Evolutionary conservation across 2,888 invertebrate species (phyloP), one percentile per base, ranked within the genome.

Genomic region (Leucozona laternaria): DNA sequence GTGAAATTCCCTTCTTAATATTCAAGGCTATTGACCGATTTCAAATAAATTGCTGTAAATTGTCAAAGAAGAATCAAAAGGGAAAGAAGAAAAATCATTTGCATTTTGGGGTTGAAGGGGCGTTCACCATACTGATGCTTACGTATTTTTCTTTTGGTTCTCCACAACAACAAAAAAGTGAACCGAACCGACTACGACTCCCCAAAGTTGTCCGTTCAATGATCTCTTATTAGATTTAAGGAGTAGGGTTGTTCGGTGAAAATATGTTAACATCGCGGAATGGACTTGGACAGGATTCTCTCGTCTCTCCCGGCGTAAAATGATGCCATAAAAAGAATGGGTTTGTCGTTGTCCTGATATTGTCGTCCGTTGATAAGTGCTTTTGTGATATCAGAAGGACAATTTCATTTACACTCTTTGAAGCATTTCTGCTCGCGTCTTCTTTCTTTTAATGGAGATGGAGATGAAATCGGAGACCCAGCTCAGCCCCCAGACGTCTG

Each of bases 11-110:
- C 53, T 64, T 58, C 70, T 71, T 75, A 78, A 62, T 78, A 79
- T 82, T 82, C 82, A 79, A 82, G 82, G 86, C 78, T 86, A 79
- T 82, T 86, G 86, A 82, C 82, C 86, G 78, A 64, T 79, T 48
- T 48, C 13, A 62, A 78, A 53, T 57, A 64, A 75, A 43, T 31
- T 48, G 31, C 15, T 48, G 5, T 48, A 66, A 53, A 57, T 37
- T 57, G 43, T 15, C 55, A 77, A 53, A 78, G 15, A 60, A 31
- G 57, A 34, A 55, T 13, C 22, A 37, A 28, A 73, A 40, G 28
- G 50, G 66, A 17, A 70, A 25, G 13, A 43, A 71, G 11, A 28
- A 45, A 53, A 66, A 15, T 55, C 60, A 3, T 84, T 84, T 84
- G 72, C 66, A 60, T 72, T 79, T 13, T 2, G 13, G 45, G 45